Percentiles rank a stretch among this genome's conserved stretches.
Evolutionary conservation across 2,888 invertebrate genomes (phyloP).

Genomic region (Lagria hirta): DNA sequence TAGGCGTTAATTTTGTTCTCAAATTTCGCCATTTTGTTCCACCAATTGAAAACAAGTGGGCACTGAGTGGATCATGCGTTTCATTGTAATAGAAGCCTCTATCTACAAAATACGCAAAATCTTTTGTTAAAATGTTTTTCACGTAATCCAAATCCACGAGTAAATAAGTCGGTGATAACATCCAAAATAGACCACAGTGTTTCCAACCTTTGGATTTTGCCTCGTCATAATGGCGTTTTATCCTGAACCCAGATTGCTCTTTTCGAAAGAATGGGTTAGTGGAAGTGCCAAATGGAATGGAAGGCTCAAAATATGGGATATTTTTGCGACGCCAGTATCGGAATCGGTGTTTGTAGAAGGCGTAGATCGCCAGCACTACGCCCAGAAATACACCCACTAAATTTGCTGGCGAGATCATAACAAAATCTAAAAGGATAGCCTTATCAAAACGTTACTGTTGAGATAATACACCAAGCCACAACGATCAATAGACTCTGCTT

Average conservation of each 20-base stretch:
- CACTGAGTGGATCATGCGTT: constrained; percentile 36
- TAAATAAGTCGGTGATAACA: constrained; percentile 4
- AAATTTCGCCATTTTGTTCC: constrained; percentile 53
- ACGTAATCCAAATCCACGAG: constrained; percentile 6
- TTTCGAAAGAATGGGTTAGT: neutral
- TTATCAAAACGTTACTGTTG: too few relatives aligned
- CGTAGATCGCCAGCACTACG: neutral
- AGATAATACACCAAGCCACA: too few relatives aligned
- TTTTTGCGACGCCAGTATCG: constrained; percentile 1
- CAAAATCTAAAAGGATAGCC: too few relatives aligned
- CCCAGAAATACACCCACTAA: neutral
- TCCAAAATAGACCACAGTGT: constrained; percentile 7
- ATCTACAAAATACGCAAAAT: constrained; percentile 41
- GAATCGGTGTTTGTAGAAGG: too few relatives aligned
- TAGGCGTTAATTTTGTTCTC: constrained; percentile 52
- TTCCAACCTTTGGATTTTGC: constrained; percentile 2
- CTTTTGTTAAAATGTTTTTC: constrained; percentile 26
- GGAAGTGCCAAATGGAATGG: neutral
- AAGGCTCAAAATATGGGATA: neutral
- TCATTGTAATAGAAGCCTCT: constrained; percentile 37
- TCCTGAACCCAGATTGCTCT: neutral
- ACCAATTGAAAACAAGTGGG: constrained; percentile 36
- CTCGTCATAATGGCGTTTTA: neutral
- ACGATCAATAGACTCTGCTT: too few relatives aligned
- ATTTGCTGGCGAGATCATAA: too few relatives aligned